Base-by-base conservation (phyloP, 2,888 invertebrate species). In the Nomada ferruginata region DNA sequence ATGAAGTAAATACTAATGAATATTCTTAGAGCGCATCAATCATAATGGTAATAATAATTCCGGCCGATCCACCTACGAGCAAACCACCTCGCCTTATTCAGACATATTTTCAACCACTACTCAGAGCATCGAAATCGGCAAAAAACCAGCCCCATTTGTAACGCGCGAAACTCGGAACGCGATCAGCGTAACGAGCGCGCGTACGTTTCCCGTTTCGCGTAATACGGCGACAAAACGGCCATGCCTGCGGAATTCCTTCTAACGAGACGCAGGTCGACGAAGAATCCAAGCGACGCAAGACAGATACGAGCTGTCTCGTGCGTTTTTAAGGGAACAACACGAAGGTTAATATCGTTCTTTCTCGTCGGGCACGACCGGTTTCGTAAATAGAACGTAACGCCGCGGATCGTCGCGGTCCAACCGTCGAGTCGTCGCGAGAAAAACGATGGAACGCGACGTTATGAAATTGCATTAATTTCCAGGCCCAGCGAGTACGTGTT, bases 391-490 rank as follows among this genome's bases (percentile, higher is more conserved):
- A 77, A 77, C 73, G 63, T 44, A 66, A 74, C 26, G 23, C 52
- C 13, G 36, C 60, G 65, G 36, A 18, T 76, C 76, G 60, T 26
- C 68, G 76, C 36, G 57, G 60, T 59, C 53, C 65, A 65, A 76
- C 70, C 13, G 42, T 64, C 42, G 10, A 5, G 4, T 11, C 52
- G 26, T n/a, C 68, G 63, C 79, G 73, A 50, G 80, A 70, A 75
- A 82, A 80, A 75, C 74, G 23, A n/a, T 52, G 59, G 81, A 44
- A 79, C 64, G 29, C 26, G 3, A 55, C 60, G 61, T 83, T 82
- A 82, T 72, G 82, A 83, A 82, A 83, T 83, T 78, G 76, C 76
- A 86, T 86, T 82, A 84, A 86, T 86, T 82, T 77, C 75, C 36
- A 52, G 47, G 15, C 1, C 3, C 53, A 20, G 61, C 50, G 36